These are phyloP conservation scores for Zoanthus solanderi DNA, from an alignment of 92 coral and sea anemone species.

Conservation along the genomic window DNA sequence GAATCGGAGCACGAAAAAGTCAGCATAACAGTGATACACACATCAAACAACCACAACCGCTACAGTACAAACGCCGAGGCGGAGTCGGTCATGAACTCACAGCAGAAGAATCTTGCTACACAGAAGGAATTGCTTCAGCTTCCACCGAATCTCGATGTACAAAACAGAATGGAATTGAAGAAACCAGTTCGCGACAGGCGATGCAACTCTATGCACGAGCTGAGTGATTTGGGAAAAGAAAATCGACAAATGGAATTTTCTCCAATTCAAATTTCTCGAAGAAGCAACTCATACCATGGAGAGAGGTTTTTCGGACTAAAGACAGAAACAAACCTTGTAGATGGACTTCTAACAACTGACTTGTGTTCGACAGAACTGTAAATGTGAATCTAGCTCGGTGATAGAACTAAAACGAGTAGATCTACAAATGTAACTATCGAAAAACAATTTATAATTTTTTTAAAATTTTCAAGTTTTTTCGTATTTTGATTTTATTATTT, in stretches of 20 bases:
- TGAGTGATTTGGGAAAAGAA: neutral
- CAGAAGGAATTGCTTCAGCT: neutral
- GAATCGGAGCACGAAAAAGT: neutral
- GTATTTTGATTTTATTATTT: too few relatives aligned
- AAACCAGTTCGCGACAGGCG: neutral
- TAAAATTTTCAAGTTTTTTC: too few relatives aligned
- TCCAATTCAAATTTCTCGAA: neutral
- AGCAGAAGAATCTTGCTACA: neutral
- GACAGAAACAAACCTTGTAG: neutral
- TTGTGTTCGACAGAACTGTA: slow-evolving; percentile 22
- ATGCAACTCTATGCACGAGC: neutral
- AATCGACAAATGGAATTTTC: neutral
- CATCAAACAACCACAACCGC: neutral
- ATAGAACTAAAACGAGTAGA: neutral
- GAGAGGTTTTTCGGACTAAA: neutral
- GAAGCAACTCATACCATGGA: neutral
- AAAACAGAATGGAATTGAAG: neutral
- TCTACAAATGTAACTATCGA: too few relatives aligned
- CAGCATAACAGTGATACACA: neutral
- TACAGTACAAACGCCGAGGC: neutral
- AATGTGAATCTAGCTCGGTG: neutral
- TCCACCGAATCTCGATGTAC: neutral
- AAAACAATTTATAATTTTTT: too few relatives aligned
- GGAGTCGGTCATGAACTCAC: neutral
- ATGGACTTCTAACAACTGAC: slow-evolving; percentile 12